phyloP scores from a whole-genome alignment of 2,797 vertebrate genomes.

The Manis javanica region DNA sequence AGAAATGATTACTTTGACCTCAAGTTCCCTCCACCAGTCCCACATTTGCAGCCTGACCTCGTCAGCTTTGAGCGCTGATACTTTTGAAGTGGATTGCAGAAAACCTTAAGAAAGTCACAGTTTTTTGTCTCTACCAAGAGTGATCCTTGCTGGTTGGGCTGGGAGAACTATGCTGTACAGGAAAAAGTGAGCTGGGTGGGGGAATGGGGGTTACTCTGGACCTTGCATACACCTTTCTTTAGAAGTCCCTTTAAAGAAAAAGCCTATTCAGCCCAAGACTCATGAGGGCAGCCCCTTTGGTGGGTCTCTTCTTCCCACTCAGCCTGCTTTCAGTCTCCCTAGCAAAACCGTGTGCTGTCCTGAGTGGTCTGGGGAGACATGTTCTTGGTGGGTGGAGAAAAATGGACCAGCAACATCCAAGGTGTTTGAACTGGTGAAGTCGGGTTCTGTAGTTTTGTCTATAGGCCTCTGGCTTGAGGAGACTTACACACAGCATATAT shows the following conservation, averaged over 20 bases:
- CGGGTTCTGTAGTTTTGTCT: background rate
- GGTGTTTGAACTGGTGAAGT: background rate
- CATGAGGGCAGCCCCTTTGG: background rate
- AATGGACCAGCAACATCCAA: background rate
- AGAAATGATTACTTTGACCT: background rate
- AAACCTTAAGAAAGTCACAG: background rate
- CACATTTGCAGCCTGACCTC: background rate
- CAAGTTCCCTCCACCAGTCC: background rate
- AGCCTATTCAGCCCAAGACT: background rate
- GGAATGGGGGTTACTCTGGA: background rate
- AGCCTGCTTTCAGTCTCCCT: background rate
- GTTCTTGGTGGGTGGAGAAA: background rate
- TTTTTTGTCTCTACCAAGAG: background rate
- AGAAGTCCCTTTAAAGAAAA: background rate
- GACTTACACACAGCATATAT: background rate
- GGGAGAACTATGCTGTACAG: background rate
- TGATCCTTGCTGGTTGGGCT: background rate
- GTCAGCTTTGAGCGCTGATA: background rate
- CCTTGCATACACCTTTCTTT: background rate
- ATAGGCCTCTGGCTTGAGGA: background rate
- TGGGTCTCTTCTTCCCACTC: background rate
- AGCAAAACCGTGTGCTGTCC: background rate
- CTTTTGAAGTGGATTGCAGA: background rate
- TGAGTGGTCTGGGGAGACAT: background rate
- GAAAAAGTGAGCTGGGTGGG: background rate